Evolutionary conservation across 2,113 vertebrate species (phyloP).

Genomic region (Poeciliopsis prolifica): DNA sequence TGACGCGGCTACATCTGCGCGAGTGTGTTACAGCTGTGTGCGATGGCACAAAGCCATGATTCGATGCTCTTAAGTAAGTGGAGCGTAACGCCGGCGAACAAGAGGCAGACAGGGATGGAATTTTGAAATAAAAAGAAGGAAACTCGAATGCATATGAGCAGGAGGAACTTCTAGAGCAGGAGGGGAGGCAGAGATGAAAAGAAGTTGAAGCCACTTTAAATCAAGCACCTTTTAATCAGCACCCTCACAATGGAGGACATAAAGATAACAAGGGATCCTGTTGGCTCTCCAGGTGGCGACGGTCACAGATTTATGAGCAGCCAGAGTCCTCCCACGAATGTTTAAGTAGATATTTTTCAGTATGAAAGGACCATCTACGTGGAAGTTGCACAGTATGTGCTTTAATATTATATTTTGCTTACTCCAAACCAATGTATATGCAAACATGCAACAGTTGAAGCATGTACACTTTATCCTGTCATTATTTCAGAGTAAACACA

Average conservation of each 20-base stretch:
- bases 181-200: slow-evolving; percentile 13
- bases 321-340: slow-evolving; percentile 42
- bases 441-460: no score
- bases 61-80: slow-evolving; percentile 50
- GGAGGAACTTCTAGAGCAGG: no score
- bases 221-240: slow-evolving; percentile 65
- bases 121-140: not conserved
- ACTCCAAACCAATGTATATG: slow-evolving; percentile 4
- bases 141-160: not conserved
- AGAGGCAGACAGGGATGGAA: slow-evolving; percentile 6
- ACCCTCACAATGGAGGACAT: slow-evolving; percentile 50
- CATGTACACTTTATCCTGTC: no score
- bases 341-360: slow-evolving; percentile 33
- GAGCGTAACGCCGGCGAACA: slow-evolving; percentile 21
- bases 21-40: slow-evolving; percentile 18
- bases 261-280: slow-evolving; percentile 57
- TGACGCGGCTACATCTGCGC: slow-evolving; percentile 1
- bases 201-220: slow-evolving; percentile 57
- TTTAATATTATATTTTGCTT: not conserved
- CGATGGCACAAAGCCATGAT: slow-evolving; percentile 20
- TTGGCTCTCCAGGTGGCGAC: slow-evolving; percentile 16
- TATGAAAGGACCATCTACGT: slow-evolving; percentile 10
- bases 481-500: no score
- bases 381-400: slow-evolving; percentile 30
- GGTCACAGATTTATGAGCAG: slow-evolving; percentile 47